Evolutionary conservation across 2,797 vertebrate genomes (phyloP), one percentile per base, ranked within the genome.

Genomic region (Pipistrellus pygmaeus): DNA sequence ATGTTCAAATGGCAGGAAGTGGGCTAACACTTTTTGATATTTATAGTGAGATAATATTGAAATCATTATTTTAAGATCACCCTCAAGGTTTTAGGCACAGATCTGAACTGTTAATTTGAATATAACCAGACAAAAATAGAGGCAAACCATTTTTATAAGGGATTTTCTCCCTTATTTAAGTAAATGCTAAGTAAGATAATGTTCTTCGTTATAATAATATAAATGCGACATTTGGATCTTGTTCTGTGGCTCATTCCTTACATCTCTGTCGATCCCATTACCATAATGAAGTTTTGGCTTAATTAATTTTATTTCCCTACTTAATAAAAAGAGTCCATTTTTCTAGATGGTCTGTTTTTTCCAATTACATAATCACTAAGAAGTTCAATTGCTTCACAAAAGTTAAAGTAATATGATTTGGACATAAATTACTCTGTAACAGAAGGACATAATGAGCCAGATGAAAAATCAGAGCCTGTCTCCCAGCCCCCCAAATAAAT

Each of bases 391-490:
- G 84, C 94, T 93, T 91, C 94, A 80, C 90, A 85, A 96, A 97
- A 97, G 88, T 96, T 96, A 97, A 93, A 96, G 90, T 96, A 96
- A 97, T 96, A 84, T 96, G 93, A 96, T 96, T 97, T 97, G 87
- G 90, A 87, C 48, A 57, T 92, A 86, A 96, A 94, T 97, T 95
- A 93, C 81, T 83, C 35, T 76, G 78, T 81, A 93, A 92, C 82
- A 96, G 93, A 96, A 95, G 64, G 90, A 77, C 82, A 76, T 96
- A 95, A 96, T 92, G 93, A 97, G 82, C 83, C 57, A 46, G 92
- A 96, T 92, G 88, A 95, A 96, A 97, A 96, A 93, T 93, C 90
- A 93, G 83, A 94, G 91, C 13, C 51, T 68, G 60, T 93, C 90
- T 92, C 10, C 87, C 90, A 94, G 48, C 78, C 93, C 66, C 77